These are phyloP conservation scores for Notechis scutatus DNA, from an alignment of 2,113 vertebrate genomes.

Conservation along the genomic window DNA sequence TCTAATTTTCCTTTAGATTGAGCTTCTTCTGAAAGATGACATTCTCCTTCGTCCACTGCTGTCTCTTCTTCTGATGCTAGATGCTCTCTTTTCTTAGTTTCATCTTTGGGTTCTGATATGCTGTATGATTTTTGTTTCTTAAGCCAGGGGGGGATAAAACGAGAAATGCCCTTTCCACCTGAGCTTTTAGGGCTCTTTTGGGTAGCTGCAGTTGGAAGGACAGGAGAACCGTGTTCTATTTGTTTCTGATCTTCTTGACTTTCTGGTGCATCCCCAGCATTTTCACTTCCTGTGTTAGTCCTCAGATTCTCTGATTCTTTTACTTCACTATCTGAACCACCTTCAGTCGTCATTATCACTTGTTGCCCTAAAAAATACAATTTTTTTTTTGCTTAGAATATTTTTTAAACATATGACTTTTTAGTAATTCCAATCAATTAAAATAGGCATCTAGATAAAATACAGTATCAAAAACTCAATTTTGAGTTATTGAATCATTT, in stretches of 20 bases:
- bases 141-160: slow-evolving; percentile 93
- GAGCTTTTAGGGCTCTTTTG: slow-evolving; percentile 63
- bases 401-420: not conserved
- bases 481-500: not conserved
- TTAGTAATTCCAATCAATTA: not conserved
- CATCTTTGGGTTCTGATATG: slow-evolving; percentile 73
- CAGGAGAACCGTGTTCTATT: slow-evolving; percentile 49
- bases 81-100: slow-evolving; percentile 64
- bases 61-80: slow-evolving; percentile 52
- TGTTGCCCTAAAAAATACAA: slow-evolving; percentile 70
- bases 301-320: slow-evolving; percentile 77
- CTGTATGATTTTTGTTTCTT: slow-evolving; percentile 93
- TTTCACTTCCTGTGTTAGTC: slow-evolving; percentile 59
- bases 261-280: slow-evolving; percentile 60
- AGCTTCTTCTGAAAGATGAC: slow-evolving; percentile 41
- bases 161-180: slow-evolving; percentile 86
- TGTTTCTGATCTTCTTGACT: slow-evolving; percentile 54
- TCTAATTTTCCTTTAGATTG: slow-evolving; percentile 68
- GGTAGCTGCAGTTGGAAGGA: slow-evolving; percentile 50
- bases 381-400: not conserved
- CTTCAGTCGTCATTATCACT: slow-evolving; percentile 90
- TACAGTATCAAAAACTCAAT: not conserved
- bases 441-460: not conserved
- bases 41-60: slow-evolving; percentile 51
- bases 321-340: slow-evolving; percentile 81